phyloP scores from a whole-genome alignment of 2,797 vertebrate species.

The Pseudocheirus occidentalis region DNA sequence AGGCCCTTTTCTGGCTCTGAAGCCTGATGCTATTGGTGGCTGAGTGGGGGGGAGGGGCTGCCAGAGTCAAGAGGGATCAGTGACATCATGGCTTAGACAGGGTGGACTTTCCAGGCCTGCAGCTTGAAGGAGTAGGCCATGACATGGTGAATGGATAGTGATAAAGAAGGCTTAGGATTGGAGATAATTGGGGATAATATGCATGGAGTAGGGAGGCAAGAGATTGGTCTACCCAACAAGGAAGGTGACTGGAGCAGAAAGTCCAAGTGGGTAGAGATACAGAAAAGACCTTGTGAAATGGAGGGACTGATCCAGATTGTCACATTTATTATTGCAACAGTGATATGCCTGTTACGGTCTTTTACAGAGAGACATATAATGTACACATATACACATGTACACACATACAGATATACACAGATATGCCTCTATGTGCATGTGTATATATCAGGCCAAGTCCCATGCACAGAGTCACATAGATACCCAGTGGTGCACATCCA shows the following conservation, averaged over 20 bases:
- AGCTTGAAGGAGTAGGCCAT: background rate
- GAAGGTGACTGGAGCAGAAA: accelerated
- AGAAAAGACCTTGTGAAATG: background rate
- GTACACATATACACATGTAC: background rate
- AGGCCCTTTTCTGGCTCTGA: background rate
- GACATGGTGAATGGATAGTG: background rate
- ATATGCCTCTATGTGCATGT: no score
- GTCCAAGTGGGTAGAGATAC: background rate
- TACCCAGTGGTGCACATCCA: background rate
- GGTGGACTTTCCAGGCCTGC: background rate
- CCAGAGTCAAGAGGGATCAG: background rate
- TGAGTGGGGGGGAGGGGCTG: background rate
- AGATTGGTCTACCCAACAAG: background rate
- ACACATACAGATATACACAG: background rate
- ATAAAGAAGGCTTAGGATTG: background rate
- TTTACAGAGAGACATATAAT: background rate
- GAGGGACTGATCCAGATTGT: background rate
- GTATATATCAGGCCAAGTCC: background rate
- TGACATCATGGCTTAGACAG: background rate
- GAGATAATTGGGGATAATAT: background rate
- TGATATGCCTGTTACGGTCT: background rate
- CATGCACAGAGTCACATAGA: background rate
- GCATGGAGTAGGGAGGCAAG: background rate
- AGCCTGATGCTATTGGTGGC: background rate
- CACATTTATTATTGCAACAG: background rate